A percentile compares a stretch with the other conserved stretches of the same genome.
phyloP scores from a whole-genome alignment of 2,797 vertebrate species.

The Capromys pilorides region DNA sequence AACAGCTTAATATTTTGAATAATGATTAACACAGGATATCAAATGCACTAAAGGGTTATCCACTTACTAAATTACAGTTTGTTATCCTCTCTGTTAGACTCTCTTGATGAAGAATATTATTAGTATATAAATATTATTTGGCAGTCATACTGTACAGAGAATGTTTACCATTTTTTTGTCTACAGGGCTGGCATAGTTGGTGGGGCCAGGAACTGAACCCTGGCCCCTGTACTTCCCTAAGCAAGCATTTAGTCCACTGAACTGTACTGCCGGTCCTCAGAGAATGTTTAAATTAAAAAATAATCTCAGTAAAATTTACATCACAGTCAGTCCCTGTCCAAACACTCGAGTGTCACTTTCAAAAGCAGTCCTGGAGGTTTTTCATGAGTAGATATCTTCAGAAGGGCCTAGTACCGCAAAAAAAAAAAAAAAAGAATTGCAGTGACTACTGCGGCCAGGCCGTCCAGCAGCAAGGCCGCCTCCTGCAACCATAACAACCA shows the following conservation, averaged over 20 bases:
- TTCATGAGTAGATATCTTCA: background rate
- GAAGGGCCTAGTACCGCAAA: no score
- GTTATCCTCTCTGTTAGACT: background rate
- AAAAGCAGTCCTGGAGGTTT: background rate
- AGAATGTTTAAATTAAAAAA: background rate
- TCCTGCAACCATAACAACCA: background rate
- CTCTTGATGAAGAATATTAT: background rate
- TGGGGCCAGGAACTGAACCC: no score
- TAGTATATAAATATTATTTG: background rate
- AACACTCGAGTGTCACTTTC: background rate
- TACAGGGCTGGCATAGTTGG: no score
- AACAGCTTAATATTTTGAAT: background rate
- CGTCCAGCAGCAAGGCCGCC: background rate
- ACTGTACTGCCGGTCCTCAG: no score
- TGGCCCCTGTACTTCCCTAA: no score
- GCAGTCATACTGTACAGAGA: background rate
- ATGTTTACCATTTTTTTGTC: no score
- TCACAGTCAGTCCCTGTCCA: background rate
- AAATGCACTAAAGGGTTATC: background rate
- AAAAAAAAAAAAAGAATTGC: no score
- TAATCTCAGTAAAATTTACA: background rate
- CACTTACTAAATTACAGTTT: background rate
- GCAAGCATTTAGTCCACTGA: no score
- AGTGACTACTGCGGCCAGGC: background rate
- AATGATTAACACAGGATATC: background rate